Evolutionary conservation across 2,113 vertebrate genomes (phyloP), one percentile per base, ranked within the genome.

Genomic region (Daboia siamensis): DNA sequence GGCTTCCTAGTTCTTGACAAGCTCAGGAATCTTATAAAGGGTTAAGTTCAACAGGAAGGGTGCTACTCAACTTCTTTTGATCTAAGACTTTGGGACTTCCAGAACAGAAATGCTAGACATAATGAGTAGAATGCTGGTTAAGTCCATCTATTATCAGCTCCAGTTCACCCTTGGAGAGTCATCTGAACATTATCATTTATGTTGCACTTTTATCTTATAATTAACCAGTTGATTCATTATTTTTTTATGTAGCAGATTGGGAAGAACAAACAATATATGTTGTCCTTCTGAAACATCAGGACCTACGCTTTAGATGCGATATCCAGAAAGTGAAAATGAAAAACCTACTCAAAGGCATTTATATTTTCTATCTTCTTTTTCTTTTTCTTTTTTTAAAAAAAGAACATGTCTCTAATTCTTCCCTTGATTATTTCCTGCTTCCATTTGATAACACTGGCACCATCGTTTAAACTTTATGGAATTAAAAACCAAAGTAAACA

Each of bases 111-210:
- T 15, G n/a, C n/a, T 11, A 39, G 29, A n/a, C 69, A 39, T n/a
- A 13, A 12, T 12, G n/a, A 80, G n/a, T 80, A 33, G n/a, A 33
- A n/a, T 39, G n/a, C 69, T 80, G 29, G 29, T 29, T 69, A 26
- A 10, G 12, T 69, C 61, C 24, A 69, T 33, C 69, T 1, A 2
- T 5, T 7, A 10, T 29, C 9, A 64, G 24, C 55, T 56, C 55
- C 55, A 20, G 20, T 56, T 20, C 29, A 74, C 33, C 1, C n/a
- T 12, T 46, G 80, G 39, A 85, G 39, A 39, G 23, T 21, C 39
- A 85, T 26, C 4, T 29, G 54, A 0, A 0, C 57, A 15, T 74
- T 54, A n/a, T 61, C 29, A 51, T 29, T 15, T 24, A n/a, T 0
- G 46, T 3, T 21, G 4, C 24, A 69, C 17, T 48, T 64, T 64